Evolutionary conservation across 30 jellyfish, hydroid and myxozoan species (phyloP), one percentile per base, ranked within the genome.

Genomic region (Aurelia coerulea): DNA sequence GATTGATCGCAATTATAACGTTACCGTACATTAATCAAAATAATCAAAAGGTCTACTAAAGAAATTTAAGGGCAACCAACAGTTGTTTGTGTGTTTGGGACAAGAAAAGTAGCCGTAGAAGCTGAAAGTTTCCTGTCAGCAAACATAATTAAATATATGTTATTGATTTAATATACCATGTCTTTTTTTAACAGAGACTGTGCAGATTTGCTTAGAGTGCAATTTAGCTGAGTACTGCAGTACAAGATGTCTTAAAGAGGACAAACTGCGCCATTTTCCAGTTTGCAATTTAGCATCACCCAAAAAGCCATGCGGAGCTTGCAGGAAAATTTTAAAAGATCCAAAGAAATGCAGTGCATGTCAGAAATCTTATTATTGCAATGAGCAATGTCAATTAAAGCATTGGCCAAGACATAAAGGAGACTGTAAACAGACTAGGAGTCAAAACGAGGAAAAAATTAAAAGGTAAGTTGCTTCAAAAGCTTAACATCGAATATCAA

Each of bases 141-240:
- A 23, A 23, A 23, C 29, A 23, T 23, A 23, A 23, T 23, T 23
- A 23, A 23, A 23, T 23, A 23, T 23, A 23, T 23, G 29, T 23
- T 23, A 23, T 23, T 23, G 29, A 23, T 23, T 23, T 23, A 23
- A 23, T 23, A 23, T 23, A 23, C 2, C 12, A 0, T 46, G 14
- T 46, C 56, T 46, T 9, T 46, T 46, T 46, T 46, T 13, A 46
- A 9, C 14, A 46, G 56, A 14, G 12, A 46, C 6, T 46, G 56
- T 46, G 15, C 56, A 46, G 56, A 46, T 14, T 60, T 60, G 70
- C 70, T 60, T 3, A 0, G 35, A 60, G 9, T 60, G 70, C 33
- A 60, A 60, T 60, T 60, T 60, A 37, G 33, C 70, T 5, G 70
- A 60, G 70, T 60, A 60, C 35, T 60, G 70, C 70, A 6, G 70